Evolutionary conservation across 2,113 vertebrate species (phyloP), one percentile per base, ranked within the genome.

Genomic region (Lontra canadensis): DNA sequence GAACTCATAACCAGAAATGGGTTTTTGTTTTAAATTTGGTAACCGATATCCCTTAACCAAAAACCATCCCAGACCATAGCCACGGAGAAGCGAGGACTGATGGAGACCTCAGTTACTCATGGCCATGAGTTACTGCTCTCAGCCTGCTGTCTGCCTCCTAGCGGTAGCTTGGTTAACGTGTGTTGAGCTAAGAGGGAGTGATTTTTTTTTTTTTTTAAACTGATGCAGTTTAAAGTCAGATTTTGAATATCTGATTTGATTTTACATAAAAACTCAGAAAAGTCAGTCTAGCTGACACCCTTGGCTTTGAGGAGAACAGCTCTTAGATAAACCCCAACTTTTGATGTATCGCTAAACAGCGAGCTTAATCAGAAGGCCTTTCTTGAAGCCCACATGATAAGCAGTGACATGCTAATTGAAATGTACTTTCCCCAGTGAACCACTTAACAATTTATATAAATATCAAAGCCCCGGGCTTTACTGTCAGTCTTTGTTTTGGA

Each of bases 351-450:
- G 86, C 86, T 97, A 18, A 97, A 95, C 94, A 97, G 95, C 89
- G 61, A 94, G 82, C 65, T 97, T 88, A 96, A 97, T 98, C n/a
- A 4, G 95, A 97, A 98, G 25, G 91, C 84, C 97, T 98, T 89
- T 91, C 93, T 44, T 93, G 84, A 97, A 97, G 95, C 88, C 96
- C 49, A 59, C 73, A 92, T 97, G 99, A 99, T 99, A 95, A 97
- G 91, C 98, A 96, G 97, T 99, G 99, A 99, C 99, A 99, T 85
- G 74, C 98, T 98, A 99, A 99, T 99, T 99, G 99, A 99, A 99
- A 99, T 99, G 99, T 99, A 99, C 98, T 99, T 98, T 99, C 98
- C 99, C 99, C 98, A 97, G 98, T 98, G 97, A 99, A 98, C 98
- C 97, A 99, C 98, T 99, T 98, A 99, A 98, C 98, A 99, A 99